phyloP scores from a whole-genome alignment of 1,140 invertebrate genomes.

The Ooceraea biroi region DNA sequence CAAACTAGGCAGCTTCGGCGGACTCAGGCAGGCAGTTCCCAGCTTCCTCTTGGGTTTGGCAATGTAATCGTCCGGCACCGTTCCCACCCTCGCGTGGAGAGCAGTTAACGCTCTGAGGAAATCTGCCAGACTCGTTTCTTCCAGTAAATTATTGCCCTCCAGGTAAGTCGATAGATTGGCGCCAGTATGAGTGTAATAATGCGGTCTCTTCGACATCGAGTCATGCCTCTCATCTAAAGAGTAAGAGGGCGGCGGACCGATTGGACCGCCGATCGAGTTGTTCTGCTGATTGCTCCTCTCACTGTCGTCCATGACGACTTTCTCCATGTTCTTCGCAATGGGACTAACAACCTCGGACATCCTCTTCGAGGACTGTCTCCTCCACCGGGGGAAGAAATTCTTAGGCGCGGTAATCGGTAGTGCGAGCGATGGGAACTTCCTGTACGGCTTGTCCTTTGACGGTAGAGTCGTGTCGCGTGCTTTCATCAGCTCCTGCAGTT shows the following conservation, averaged over 20 bases:
- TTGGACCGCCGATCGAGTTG: background rate
- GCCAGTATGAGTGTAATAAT: conserved; percentile 81
- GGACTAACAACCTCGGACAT: conserved; percentile 39
- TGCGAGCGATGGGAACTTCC: conserved; percentile 78
- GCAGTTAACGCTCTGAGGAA: conserved; percentile 90
- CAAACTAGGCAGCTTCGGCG: conserved; percentile 84
- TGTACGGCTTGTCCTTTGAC: conserved; percentile 72
- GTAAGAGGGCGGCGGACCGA: background rate
- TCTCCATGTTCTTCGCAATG: conserved; percentile 61
- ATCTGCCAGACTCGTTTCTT: conserved; percentile 92
- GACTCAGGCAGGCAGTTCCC: conserved; percentile 86
- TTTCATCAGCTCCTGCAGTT: conserved; percentile 87
- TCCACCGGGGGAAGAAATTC: conserved; percentile 79
- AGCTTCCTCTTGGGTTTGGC: conserved; percentile 85
- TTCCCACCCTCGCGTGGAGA: conserved; percentile 85
- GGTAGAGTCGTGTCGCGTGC: conserved; percentile 72
- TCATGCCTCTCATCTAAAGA: conserved; percentile 44
- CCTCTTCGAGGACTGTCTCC: conserved; percentile 80
- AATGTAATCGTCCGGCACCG: conserved; percentile 76
- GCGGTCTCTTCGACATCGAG: conserved; percentile 35
- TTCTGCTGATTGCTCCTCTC: background rate
- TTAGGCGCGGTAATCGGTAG: conserved; percentile 79
- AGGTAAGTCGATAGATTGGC: conserved; percentile 68
- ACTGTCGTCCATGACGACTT: conserved; percentile 65
- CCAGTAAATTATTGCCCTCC: conserved; percentile 88